Base-by-base conservation (phyloP, 1,140 invertebrate genomes). In the Calephelis nemesis region DNA sequence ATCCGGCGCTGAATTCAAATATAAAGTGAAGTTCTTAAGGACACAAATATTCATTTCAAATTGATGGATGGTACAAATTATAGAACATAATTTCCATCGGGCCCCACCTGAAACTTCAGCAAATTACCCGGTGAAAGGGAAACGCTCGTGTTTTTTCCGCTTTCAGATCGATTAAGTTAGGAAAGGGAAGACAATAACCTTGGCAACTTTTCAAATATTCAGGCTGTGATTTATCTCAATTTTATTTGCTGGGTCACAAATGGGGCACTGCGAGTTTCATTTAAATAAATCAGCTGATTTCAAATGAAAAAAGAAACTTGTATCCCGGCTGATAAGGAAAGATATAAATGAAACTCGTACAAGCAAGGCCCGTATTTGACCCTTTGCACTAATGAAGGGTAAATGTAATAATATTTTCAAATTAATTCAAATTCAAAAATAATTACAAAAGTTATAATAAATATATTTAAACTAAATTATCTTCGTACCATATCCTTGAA, bases 71-170 rank as follows among this genome's bases (percentile, higher is more conserved):
- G 52, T 39, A 30, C 30, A 58, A 58, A 58, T 58, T 58, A 58
- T 30, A 11, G 52, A 39, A 9, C 52, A 58, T 58, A 58, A 58
- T 58, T 58, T 39, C 19, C 19, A 30, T 39, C 52, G 8, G 11
- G 30, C 52, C 52, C 52, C 52, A 58, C 52, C 52, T 58, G 52
- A 58, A 58, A 58, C 15, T 58, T 58, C 19, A 58, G 52, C 52
- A 58, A 58, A 58, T 58, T 58, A 58, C 30, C 52, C 19, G 52
- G 13, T 58, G 52, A 39, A 58, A 58, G 52, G 52, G 52, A 58
- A 58, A 58, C 9, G 19, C 52, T 58, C 52, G 52, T 58, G 52
- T 58, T 58, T 58, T 58, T 58, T 58, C 52, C 52, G 52, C 52
- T 58, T 58, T 19, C 52, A 12, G 30, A 58, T 58, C 52, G 52